Base-by-base conservation (phyloP, 2,797 vertebrate genomes). In the Moxostoma hubbsi region DNA sequence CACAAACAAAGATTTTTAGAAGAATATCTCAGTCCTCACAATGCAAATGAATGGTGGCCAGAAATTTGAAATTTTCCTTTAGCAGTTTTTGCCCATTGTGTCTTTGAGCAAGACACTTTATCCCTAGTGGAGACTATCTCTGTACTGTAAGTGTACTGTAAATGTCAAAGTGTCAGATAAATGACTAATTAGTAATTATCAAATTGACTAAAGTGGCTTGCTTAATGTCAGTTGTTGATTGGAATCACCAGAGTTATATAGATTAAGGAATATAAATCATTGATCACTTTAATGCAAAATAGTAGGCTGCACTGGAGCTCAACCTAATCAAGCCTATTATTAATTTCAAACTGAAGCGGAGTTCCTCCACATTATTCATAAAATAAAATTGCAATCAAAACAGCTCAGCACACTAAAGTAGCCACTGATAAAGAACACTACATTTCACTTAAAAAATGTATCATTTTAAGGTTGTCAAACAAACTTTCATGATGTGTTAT, bases 181-280 rank as follows among this genome's bases (percentile, higher is more conserved):
- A 62, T 12, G 9, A 51, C 58, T 73, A 58, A 15, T 47, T 24
- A 43, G 13, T 11, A 43, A 53, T 53, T 15, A 36, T 73, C 62
- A 11, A 58, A 51, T 43, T n/a, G 47, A 62, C 47, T 63, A 53
- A 63, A 12, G 18, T 43, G 18, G 47, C 16, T 9, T 61, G 16
- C 16, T 73, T 73, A 59, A 59, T 49, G 16, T 54, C 12, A 11
- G 53, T 46, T 62, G 71, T 73, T 58, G 8, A 16, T 13, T 64
- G 49, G 36, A 74, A 74, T 74, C 6, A 74, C 24, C 9, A 2
- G 45, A 45, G 9, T 54, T 53, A 43, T 12, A 45, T 15, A 73
- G 43, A 63, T 16, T 13, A 18, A 61, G 57, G 12, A 2, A 50
- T 47, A 73, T 62, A 15, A 36, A 62, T 62, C 10, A 62, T 62